Conservation (phyloP, 2,113 vertebrate genomes). For the Promerops cafer region DNA sequence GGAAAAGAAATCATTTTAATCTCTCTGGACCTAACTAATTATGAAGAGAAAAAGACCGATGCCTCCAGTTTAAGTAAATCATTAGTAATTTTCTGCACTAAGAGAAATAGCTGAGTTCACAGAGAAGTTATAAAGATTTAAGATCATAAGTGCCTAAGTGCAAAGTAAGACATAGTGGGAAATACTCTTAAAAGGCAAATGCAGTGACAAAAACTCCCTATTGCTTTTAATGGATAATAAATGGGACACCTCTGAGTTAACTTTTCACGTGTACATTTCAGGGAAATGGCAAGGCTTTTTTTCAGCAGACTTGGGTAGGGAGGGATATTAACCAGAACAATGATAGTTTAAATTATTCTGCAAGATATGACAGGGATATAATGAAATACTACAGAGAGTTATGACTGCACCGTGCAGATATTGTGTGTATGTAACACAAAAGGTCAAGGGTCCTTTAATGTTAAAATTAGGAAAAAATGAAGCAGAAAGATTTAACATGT, state of each 20-base stretch:
- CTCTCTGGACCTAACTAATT: conserved; percentile 16
- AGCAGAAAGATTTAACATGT: background rate
- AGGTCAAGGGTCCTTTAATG: background rate
- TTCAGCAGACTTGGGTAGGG: background rate
- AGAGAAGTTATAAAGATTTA: conserved; percentile 42
- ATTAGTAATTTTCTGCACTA: conserved; percentile 36
- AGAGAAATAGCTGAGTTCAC: conserved; percentile 54
- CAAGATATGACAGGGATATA: background rate
- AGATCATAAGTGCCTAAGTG: conserved; percentile 20
- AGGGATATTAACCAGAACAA: background rate
- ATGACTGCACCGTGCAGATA: background rate
- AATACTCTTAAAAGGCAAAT: conserved; percentile 32
- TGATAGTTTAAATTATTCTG: background rate
- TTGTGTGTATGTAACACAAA: background rate
- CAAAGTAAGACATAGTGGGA: conserved; percentile 1
- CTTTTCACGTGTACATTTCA: conserved; percentile 26
- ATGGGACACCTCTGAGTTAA: conserved; percentile 28
- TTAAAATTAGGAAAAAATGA: background rate
- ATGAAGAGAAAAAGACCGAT: conserved; percentile 11
- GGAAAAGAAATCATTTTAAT: background rate
- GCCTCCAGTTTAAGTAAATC: conserved; percentile 45
- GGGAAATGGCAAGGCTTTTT: conserved; percentile 3
- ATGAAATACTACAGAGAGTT: background rate
- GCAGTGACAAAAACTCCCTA: background rate
- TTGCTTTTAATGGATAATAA: conserved; percentile 40